These are phyloP conservation scores for Oryzias javanicus DNA, from an alignment of 2,113 vertebrate genomes.

Conservation along the genomic window DNA sequence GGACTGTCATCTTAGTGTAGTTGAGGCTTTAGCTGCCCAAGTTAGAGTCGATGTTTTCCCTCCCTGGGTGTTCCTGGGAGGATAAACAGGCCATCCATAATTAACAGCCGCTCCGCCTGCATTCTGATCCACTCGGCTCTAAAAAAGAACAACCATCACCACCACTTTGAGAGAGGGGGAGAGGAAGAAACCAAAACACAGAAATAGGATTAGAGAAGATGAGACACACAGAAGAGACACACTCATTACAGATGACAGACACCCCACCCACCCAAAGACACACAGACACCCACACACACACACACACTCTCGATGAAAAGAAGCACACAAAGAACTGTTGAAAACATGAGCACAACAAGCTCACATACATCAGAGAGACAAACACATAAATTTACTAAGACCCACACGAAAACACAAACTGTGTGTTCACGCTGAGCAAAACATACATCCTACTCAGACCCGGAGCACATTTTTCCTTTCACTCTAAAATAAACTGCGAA, in stretches of 20 bases:
- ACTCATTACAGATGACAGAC: slow-evolving; percentile 24
- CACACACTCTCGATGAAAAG: not conserved
- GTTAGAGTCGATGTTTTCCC: slow-evolving; percentile 61
- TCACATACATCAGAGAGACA: slow-evolving; percentile 3
- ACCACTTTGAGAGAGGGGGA: slow-evolving; percentile 38
- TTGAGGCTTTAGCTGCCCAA: slow-evolving; percentile 34
- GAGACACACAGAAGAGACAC: slow-evolving; percentile 23
- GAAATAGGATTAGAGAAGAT: slow-evolving; percentile 35
- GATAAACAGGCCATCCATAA: slow-evolving; percentile 73
- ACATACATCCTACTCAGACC: slow-evolving; percentile 9
- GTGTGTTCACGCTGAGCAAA: slow-evolving; percentile 2
- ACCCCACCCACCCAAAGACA: slow-evolving; percentile 19
- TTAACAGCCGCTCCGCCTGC: slow-evolving; percentile 63
- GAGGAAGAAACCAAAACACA: slow-evolving; percentile 12
- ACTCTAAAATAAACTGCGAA: slow-evolving; percentile 39
- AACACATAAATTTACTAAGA: not conserved
- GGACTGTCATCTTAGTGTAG: slow-evolving; percentile 49
- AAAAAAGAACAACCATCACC: slow-evolving; percentile 66
- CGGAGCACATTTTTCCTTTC: slow-evolving; percentile 25
- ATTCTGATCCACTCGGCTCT: slow-evolving; percentile 65
- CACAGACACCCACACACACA: slow-evolving; percentile 16
- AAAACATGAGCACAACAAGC: slow-evolving; percentile 11
- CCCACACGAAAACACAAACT: slow-evolving; percentile 1
- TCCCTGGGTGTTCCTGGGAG: slow-evolving; percentile 64
- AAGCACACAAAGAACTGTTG: not conserved